These are phyloP conservation scores for Xanthorhoe spadicearia DNA, from an alignment of 2,888 invertebrate species.

Conservation along the genomic window DNA sequence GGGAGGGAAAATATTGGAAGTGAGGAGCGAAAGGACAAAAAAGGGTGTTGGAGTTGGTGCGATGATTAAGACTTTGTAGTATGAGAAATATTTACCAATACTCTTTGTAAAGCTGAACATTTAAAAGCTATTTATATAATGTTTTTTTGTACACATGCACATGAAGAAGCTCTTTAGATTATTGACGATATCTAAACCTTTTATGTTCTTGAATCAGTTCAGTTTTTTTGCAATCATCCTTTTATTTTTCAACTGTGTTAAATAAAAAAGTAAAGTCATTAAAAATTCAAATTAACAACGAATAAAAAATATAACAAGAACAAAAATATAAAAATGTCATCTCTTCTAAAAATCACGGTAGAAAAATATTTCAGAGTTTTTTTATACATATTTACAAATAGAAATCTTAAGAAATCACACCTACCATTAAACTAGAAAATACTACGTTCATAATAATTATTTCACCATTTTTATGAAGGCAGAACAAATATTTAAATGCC, in stretches of 20 bases:
- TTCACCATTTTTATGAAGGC: not conserved
- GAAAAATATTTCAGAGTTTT: no score
- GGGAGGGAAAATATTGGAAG: slow-evolving; percentile 3
- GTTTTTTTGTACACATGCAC: no score
- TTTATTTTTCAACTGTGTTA: no score
- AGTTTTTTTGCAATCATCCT: no score
- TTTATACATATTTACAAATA: not conserved
- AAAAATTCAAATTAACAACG: not conserved
- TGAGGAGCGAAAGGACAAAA: not conserved
- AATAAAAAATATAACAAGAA: no score
- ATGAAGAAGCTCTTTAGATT: no score
- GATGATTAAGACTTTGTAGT: not conserved
- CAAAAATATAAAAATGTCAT: no score
- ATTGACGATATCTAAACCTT: no score
- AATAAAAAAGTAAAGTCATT: not conserved
- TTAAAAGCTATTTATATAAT: no score
- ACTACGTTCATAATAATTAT: not conserved
- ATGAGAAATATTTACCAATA: not conserved
- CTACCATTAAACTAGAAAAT: not conserved
- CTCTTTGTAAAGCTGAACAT: no score
- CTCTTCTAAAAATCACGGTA: no score
- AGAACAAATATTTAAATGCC: slow-evolving; percentile 1
- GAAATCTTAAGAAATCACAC: not conserved
- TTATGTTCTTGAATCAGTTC: no score
- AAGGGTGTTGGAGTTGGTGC: not conserved